These are phyloP conservation scores for Hylomyscus alleni DNA, from an alignment of 2,797 vertebrate species.

Conservation along the genomic window DNA sequence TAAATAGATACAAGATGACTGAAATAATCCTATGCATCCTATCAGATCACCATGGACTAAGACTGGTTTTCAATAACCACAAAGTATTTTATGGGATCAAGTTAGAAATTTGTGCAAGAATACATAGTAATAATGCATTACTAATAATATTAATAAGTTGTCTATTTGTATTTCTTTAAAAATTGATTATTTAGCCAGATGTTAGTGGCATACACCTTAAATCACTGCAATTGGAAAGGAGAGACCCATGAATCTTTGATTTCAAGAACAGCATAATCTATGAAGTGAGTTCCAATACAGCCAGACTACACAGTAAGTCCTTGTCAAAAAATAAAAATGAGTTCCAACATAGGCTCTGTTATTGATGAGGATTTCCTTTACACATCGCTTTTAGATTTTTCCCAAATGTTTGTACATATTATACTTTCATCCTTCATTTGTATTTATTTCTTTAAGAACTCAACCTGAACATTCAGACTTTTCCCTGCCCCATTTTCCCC, in stretches of 20 bases:
- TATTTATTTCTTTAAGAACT: background rate
- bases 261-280: background rate
- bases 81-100: too few relatives aligned
- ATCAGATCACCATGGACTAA: too few relatives aligned
- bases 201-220: background rate
- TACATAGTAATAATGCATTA: too few relatives aligned
- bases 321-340: background rate
- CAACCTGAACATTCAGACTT: background rate
- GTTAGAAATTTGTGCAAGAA: too few relatives aligned
- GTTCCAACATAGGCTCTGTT: background rate
- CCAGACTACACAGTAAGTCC: background rate
- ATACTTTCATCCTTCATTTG: background rate
- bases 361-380: background rate
- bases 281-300: background rate
- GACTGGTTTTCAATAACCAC: too few relatives aligned
- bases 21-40: too few relatives aligned
- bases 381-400: too few relatives aligned
- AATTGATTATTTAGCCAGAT: background rate
- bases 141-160: background rate
- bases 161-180: background rate
- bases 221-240: background rate
- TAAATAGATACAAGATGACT: too few relatives aligned
- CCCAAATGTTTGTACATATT: background rate
- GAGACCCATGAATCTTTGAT: background rate
- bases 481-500: background rate